phyloP scores from a whole-genome alignment of 2,888 invertebrate species.

The Himalopsyche kuldschensis region DNA sequence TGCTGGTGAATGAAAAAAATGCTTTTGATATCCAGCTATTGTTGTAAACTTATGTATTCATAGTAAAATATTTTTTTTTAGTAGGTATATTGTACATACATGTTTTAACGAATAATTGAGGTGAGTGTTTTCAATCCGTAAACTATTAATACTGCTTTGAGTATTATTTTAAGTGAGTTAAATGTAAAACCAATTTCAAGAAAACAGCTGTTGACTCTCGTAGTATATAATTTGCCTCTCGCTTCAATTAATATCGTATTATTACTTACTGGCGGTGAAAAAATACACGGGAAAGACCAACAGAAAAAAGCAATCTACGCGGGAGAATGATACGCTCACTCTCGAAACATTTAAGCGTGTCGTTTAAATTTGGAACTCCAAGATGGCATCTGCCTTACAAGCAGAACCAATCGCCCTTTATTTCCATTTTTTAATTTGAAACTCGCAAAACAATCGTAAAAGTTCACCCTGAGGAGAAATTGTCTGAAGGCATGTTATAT shows the following conservation, averaged over 20 bases:
- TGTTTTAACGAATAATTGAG: too few relatives aligned
- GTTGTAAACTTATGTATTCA: too few relatives aligned
- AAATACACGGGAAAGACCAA: background rate
- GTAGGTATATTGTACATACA: too few relatives aligned
- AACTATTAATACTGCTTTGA: too few relatives aligned
- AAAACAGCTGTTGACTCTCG: background rate
- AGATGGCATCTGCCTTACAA: background rate
- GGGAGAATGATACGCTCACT: background rate
- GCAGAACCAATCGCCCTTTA: background rate
- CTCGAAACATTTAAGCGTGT: background rate
- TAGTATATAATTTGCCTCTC: background rate
- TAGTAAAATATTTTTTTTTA: too few relatives aligned
- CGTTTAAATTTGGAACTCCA: conserved; percentile 1
- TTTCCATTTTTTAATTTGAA: background rate
- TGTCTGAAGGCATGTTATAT: background rate
- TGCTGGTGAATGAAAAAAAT: too few relatives aligned
- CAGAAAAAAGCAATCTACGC: background rate
- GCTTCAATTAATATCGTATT: background rate
- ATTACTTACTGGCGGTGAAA: background rate
- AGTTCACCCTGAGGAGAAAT: background rate
- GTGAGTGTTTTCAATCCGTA: too few relatives aligned
- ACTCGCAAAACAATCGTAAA: background rate
- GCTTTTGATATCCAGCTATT: too few relatives aligned
- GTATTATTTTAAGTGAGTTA: too few relatives aligned
- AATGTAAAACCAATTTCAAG: background rate